Evolutionary conservation across 2,113 vertebrate species (phyloP).

Genomic region (Entosphenus tridentatus): DNA sequence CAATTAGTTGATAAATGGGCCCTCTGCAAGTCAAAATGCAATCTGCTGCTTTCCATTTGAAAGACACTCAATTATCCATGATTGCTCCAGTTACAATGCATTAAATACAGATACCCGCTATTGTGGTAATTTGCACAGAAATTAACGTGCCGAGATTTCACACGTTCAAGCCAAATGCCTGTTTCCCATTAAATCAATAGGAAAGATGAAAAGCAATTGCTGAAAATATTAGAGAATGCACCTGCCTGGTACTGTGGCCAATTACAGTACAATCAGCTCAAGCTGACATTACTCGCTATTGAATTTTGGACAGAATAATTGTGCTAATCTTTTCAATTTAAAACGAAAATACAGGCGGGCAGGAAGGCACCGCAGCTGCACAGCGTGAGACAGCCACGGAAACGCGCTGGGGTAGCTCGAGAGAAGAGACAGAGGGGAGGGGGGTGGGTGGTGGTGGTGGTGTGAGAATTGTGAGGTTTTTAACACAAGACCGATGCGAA

Average conservation of each 20-base stretch:
- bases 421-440: too few species aligned
- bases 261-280: slow-evolving; percentile 99
- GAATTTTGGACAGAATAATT: slow-evolving; percentile 99
- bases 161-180: slow-evolving; percentile 99
- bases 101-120: slow-evolving; percentile 99
- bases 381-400: too few species aligned
- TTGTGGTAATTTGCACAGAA: slow-evolving; percentile 99
- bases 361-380: slow-evolving; percentile 5
- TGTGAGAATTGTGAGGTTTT: too few species aligned
- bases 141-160: slow-evolving; percentile 99
- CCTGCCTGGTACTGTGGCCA: slow-evolving; percentile 99
- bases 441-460: too few species aligned
- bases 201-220: slow-evolving; percentile 95
- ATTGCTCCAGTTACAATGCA: slow-evolving; percentile 99
- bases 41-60: slow-evolving; percentile 99
- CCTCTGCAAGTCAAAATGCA: slow-evolving; percentile 99
- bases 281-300: slow-evolving; percentile 99
- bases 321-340: slow-evolving; percentile 15
- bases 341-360: not conserved
- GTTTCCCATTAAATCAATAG: slow-evolving; percentile 99
- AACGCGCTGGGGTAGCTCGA: too few species aligned
- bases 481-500: too few species aligned
- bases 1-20: slow-evolving; percentile 99
- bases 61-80: slow-evolving; percentile 99
- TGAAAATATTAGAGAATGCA: slow-evolving; percentile 99